Conservation (phyloP, 2,797 vertebrate species). For the Siniperca scherzeri region DNA sequence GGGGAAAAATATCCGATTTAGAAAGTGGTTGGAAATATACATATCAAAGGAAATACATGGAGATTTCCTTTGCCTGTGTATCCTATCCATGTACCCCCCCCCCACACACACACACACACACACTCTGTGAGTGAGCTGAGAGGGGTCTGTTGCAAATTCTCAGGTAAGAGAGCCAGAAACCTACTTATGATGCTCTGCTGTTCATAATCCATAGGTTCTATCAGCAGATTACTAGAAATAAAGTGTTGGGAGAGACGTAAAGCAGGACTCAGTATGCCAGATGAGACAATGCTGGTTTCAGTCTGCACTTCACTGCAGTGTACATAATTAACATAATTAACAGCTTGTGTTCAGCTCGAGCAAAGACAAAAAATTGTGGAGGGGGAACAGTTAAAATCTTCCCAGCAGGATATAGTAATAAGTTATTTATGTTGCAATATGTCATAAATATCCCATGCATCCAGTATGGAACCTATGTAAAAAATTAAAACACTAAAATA, state of each 20-base stretch:
- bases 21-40: conserved; percentile 86
- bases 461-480: not conserved
- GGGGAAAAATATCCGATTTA: conserved; percentile 83
- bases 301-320: conserved; percentile 63
- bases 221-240: conserved; percentile 86
- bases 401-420: conserved; percentile 49
- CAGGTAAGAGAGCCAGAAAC: conserved; percentile 84
- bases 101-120: not conserved
- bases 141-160: conserved; percentile 78
- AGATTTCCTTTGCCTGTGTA: conserved; percentile 82
- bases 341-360: conserved; percentile 52
- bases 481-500: conserved; percentile 26
- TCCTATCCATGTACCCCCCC: conserved; percentile 71
- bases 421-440: conserved; percentile 57
- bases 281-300: conserved; percentile 82
- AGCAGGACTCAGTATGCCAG: conserved; percentile 80
- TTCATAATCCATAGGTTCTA: conserved; percentile 87
- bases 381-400: conserved; percentile 60
- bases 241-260: conserved; percentile 82
- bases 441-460: conserved; percentile 41
- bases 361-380: conserved; percentile 64
- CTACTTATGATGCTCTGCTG: conserved; percentile 80
- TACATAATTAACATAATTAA: conserved; percentile 80
- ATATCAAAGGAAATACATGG: conserved; percentile 86
- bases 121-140: conserved; percentile 64